Percentiles rank a stretch among this genome's conserved stretches.
Evolutionary conservation across 2,797 vertebrate species (phyloP).

Genomic region (Aulostomus chinensis): DNA sequence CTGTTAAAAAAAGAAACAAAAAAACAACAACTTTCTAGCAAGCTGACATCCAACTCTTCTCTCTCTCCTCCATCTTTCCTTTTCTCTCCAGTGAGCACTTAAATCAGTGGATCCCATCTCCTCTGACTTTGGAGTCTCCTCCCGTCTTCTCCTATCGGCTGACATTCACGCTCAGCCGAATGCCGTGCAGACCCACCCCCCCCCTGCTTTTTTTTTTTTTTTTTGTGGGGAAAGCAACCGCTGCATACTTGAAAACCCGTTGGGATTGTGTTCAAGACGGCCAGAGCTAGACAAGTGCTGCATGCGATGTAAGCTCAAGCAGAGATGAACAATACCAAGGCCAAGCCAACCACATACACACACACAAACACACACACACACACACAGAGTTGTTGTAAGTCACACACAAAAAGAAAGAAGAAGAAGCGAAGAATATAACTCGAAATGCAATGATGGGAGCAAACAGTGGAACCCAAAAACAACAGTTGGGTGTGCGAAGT

Average conservation of each 20-base stretch:
- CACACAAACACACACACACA: too few relatives aligned
- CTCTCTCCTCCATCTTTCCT: conserved; percentile 9
- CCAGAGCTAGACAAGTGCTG: conserved; percentile 41
- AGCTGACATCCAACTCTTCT: conserved; percentile 19
- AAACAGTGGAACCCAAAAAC: conserved; percentile 25
- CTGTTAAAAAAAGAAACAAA: conserved; percentile 22
- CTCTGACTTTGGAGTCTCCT: conserved; percentile 40
- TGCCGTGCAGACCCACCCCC: conserved; percentile 22
- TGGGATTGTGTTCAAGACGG: conserved; percentile 44
- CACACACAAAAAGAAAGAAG: conserved; percentile 31
- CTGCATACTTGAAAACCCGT: conserved; percentile 62
- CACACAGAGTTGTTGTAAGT: conserved; percentile 16
- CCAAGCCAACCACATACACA: conserved; percentile 23
- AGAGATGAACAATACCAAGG: conserved; percentile 34
- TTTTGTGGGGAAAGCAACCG: conserved; percentile 52
- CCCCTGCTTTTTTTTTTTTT: conserved; percentile 2
- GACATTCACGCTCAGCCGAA: conserved; percentile 49
- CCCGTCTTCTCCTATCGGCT: conserved; percentile 22
- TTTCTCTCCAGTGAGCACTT: conserved; percentile 33
- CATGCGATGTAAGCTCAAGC: conserved; percentile 45
- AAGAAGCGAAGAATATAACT: conserved; percentile 17
- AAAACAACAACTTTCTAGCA: conserved; percentile 6
- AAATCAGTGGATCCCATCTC: conserved; percentile 41
- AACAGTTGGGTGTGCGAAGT: not conserved
- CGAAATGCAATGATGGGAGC: conserved; percentile 22